Evolutionary conservation across 2,797 vertebrate genomes (phyloP), one percentile per base, ranked within the genome.

Genomic region (Xerus rutilus): DNA sequence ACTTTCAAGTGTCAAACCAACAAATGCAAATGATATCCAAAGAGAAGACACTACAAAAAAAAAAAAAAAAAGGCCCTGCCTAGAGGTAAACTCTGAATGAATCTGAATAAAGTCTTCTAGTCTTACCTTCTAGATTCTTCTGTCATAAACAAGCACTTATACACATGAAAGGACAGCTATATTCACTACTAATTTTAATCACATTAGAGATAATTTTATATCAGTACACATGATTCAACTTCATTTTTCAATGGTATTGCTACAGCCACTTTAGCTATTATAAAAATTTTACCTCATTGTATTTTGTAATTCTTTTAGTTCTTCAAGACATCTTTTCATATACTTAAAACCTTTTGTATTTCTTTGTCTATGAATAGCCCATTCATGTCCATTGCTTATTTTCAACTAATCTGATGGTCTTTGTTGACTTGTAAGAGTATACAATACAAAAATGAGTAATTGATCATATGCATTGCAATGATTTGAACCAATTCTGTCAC

Each of bases 381-480:
- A 7, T 82, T 91, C 17, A 15, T 65, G 15, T 35, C 35, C 18
- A 89, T 90, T 21, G 5, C 52, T 93, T 59, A 70, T 54, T 82
- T 95, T 73, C 45, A 95, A 59, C 14, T 90, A 43, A 85, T 9
- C 25, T 76, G 25, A n/a, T 23, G 15, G 39, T 59, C 52, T 81
- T 52, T 87, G n/a, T 28, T 70, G 59, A 90, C 65, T 45, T 93
- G 0, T 92, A 92, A 89, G 11, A 72, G 17, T 30, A 77, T 17
- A 76, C 3, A 35, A 86, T 73, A 86, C 49, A 85, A 93, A 94
- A 85, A 72, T 21, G 52, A 91, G 84, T 8, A 91, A 67, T 65
- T 52, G 79, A 52, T 11, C 57, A 81, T 0, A 30, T 12, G 9
- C 32, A 76, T 2, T 79, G 23, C 59, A 25, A 59, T 59, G 23